Evolutionary conservation across 2,797 vertebrate species (phyloP).

Genomic region (Chelmon rostratus): DNA sequence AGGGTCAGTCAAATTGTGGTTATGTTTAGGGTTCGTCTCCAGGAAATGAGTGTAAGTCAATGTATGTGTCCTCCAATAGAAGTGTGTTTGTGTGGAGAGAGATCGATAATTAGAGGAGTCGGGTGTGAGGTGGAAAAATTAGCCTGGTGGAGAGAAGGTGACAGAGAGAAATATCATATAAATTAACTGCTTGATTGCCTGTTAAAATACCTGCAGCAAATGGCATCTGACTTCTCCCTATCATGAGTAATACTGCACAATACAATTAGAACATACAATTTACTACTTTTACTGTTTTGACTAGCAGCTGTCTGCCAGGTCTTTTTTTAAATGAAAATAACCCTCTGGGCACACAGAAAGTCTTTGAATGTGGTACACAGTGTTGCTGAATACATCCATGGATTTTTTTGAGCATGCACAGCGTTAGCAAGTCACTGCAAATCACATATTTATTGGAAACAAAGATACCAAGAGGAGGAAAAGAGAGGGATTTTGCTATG

Average conservation of each 20-base stretch:
- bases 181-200: slow-evolving; percentile 20
- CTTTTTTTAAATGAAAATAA: not conserved
- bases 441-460: too few species aligned
- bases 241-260: not conserved
- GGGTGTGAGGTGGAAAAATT: slow-evolving; percentile 17
- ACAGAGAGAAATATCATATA: slow-evolving; percentile 3
- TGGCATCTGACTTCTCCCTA: not conserved
- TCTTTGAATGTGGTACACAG: too few species aligned
- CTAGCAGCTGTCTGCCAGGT: not conserved
- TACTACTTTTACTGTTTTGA: not conserved
- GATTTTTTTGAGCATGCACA: too few species aligned
- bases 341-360: not conserved
- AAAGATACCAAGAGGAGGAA: too few species aligned
- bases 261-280: not conserved
- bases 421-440: too few species aligned
- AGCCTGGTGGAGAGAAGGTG: not conserved
- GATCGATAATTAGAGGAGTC: slow-evolving; percentile 37
- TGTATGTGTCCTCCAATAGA: too few species aligned
- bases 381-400: too few species aligned
- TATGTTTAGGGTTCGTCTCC: too few species aligned
- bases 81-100: not conserved
- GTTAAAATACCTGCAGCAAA: slow-evolving; percentile 13
- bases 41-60: too few species aligned
- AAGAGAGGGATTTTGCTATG: too few species aligned
- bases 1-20: too few species aligned